These are phyloP conservation scores for Enteromius fasciolatus DNA, from an alignment of 2,797 vertebrate species.

Conservation along the genomic window DNA sequence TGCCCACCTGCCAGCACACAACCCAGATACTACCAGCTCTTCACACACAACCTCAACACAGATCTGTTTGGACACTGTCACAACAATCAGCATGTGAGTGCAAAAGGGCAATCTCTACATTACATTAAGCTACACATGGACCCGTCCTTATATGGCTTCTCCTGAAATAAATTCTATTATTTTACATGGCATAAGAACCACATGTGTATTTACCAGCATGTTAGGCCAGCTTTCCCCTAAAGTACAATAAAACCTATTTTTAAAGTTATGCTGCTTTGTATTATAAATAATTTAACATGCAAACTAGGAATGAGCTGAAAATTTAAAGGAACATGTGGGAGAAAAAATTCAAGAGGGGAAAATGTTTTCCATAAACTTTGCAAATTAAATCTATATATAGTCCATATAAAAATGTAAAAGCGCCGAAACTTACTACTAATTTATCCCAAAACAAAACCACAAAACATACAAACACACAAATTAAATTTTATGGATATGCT, in stretches of 20 bases:
- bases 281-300: background rate
- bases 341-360: background rate
- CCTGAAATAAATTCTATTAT: conserved; percentile 5
- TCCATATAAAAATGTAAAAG: background rate
- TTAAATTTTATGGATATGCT: background rate
- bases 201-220: background rate
- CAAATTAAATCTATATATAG: background rate
- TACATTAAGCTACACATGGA: background rate
- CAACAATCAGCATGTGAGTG: conserved; percentile 1
- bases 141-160: background rate
- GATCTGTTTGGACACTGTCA: background rate
- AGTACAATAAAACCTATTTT: background rate
- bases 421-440: background rate
- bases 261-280: background rate
- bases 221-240: background rate
- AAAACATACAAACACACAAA: background rate
- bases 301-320: background rate
- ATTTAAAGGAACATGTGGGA: background rate
- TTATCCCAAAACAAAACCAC: background rate
- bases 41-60: background rate
- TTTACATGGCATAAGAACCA: background rate
- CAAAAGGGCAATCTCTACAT: background rate
- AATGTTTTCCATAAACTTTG: background rate
- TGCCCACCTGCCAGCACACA: conserved; percentile 7
- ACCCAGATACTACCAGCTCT: background rate